phyloP scores from a whole-genome alignment of 1,140 invertebrate species.

The Neuroterus valhalla region DNA sequence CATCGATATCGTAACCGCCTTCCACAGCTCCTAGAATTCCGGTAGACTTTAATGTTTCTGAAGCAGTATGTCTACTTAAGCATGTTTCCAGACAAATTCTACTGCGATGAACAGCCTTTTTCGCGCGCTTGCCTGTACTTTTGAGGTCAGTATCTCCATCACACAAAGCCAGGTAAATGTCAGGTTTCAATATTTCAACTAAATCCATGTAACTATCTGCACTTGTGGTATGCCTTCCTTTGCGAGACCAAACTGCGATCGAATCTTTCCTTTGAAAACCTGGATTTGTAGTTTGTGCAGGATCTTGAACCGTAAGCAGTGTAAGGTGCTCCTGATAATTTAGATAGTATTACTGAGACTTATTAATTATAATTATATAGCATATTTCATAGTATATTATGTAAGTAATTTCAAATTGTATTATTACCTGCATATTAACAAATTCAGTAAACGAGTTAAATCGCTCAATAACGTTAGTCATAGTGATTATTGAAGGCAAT shows the following conservation, averaged over 20 bases:
- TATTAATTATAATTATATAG: constrained; percentile 29
- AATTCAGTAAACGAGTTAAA: constrained; percentile 76
- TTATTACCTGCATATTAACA: constrained; percentile 75
- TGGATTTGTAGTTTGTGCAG: constrained; percentile 75
- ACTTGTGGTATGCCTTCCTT: constrained; percentile 81
- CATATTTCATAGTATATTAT: too few species aligned
- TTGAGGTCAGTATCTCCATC: constrained; percentile 86
- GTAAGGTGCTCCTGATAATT: constrained; percentile 76
- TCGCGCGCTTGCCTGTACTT: constrained; percentile 81
- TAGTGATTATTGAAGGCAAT: constrained; percentile 76
- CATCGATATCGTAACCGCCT: constrained; percentile 81
- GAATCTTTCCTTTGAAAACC: constrained; percentile 82
- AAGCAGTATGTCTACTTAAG: constrained; percentile 76
- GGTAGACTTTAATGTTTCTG: constrained; percentile 71
- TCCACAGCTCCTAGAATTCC: constrained; percentile 83
- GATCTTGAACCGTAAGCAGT: constrained; percentile 81
- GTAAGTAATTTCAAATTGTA: constrained; percentile 1
- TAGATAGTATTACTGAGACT: constrained; percentile 36
- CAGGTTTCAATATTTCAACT: constrained; percentile 85
- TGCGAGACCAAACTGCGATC: constrained; percentile 83
- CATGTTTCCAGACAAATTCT: constrained; percentile 78
- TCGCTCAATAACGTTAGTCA: constrained; percentile 74
- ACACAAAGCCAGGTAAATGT: constrained; percentile 85
- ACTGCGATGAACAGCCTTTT: constrained; percentile 81
- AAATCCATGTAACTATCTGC: constrained; percentile 83